These are phyloP conservation scores for Leucoraja ocellata DNA, from an alignment of 2,797 vertebrate genomes.

Conservation along the genomic window DNA sequence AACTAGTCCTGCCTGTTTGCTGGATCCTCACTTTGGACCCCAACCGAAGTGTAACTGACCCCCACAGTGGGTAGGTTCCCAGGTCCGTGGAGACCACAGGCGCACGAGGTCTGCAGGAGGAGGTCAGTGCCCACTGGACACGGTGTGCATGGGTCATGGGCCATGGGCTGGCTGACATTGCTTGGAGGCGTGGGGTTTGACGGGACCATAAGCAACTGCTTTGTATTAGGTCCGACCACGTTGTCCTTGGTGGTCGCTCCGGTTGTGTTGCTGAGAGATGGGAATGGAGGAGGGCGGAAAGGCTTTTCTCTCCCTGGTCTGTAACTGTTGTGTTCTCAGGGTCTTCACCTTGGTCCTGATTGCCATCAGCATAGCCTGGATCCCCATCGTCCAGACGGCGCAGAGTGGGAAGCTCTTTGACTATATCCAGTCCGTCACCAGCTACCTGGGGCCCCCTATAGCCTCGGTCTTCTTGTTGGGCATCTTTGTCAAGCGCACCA, in stretches of 20 bases:
- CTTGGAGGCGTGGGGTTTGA: too few species aligned
- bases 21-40: too few species aligned
- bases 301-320: too few species aligned
- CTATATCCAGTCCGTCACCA: constrained; percentile 80
- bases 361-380: constrained; percentile 84
- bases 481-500: constrained; percentile 79
- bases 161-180: too few species aligned
- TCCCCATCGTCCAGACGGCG: constrained; percentile 76
- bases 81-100: too few species aligned
- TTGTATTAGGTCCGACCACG: neutral
- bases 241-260: neutral
- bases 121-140: too few species aligned
- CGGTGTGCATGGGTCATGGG: too few species aligned
- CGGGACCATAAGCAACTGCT: too few species aligned
- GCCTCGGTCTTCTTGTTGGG: constrained; percentile 74
- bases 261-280: neutral
- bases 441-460: constrained; percentile 78
- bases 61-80: too few species aligned
- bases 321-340: constrained; percentile 54
- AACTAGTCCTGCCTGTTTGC: too few species aligned
- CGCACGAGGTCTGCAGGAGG: too few species aligned
- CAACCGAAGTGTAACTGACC: too few species aligned
- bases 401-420: constrained; percentile 87
- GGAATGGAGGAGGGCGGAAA: neutral
- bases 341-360: constrained; percentile 76